Evolutionary conservation across 2,888 invertebrate genomes (phyloP), one percentile per base, ranked within the genome.

Genomic region (Timema podura): DNA sequence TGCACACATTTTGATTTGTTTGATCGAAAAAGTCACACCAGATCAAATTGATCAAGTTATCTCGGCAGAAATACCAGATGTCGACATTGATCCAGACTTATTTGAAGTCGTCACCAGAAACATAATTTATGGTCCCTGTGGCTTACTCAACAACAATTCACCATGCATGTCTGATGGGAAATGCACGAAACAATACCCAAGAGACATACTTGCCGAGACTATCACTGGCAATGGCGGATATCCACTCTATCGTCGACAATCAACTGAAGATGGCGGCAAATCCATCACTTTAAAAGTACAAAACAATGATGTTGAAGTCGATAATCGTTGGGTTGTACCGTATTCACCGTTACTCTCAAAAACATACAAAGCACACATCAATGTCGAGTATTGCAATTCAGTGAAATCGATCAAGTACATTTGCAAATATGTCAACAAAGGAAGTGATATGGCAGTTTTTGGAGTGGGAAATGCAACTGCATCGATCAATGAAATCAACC

Each of bases 341-440:
- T 61, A 70, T 48, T 67, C 64, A 9, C 48, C 54, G 49, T 46
- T 48, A 13, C 61, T 59, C 75, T 76, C 54, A 68, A 77, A 15
- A 73, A 76, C 74, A 10, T 79, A 75, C 64, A 74, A 79, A 65
- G 77, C 78, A 1, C 80, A 81, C 73, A 78, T 79, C n/a, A 81
- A 82, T 74, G 79, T 82, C 13, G 81, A 82, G 72, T 78, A 67
- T 70, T 83, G 82, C 71, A 77, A 76, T 75, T 82, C 81, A 0
- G 79, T 82, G 0, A 80, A 81, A 71, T 76, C 77, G 0, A 76
- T 82, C 71, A n/a, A n/a, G n/a, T n/a, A n/a, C n/a, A n/a, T n/a
- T n/a, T 80, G 79, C 73, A 80, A 76, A 75, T 82, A 82, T 75
- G 78, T 82, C 44, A 80, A 74, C 67, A 76, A 74, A 71, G 74